Evolutionary conservation across 2,888 invertebrate genomes (phyloP).

Genomic region (Phalera bucephala): DNA sequence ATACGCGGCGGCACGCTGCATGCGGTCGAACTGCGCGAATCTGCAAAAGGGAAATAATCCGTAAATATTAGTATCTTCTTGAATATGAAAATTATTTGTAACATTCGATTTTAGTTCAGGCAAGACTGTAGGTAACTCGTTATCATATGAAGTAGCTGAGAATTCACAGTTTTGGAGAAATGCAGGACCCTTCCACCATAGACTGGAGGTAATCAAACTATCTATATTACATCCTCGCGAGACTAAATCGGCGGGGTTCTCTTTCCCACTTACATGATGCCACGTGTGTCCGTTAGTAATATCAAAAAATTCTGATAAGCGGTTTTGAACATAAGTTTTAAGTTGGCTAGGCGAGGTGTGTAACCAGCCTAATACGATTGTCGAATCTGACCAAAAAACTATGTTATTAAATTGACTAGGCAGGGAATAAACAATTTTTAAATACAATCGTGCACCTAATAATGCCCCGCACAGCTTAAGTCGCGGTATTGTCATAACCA

Average conservation of each 20-base stretch:
- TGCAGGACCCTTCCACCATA: no score
- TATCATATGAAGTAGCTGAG: slow-evolving; percentile 5
- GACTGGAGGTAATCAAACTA: slow-evolving; percentile 4
- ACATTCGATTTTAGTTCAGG: background rate
- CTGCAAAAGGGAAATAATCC: background rate
- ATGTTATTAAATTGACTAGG: background rate
- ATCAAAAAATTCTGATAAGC: slow-evolving; percentile 21
- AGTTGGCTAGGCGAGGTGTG: slow-evolving; percentile 13
- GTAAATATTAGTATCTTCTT: background rate
- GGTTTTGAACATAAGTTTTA: slow-evolving; percentile 27
- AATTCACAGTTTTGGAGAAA: slow-evolving; percentile 19
- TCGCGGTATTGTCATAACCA: background rate
- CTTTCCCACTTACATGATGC: no score
- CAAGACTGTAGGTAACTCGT: no score
- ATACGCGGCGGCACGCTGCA: no score
- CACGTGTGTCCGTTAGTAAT: slow-evolving; percentile 14
- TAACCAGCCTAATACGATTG: slow-evolving; percentile 24
- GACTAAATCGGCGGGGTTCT: no score
- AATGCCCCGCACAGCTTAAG: no score
- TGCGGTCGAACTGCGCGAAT: no score
- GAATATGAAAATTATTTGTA: no score
- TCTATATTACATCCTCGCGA: slow-evolving; percentile 9
- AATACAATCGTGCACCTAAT: no score
- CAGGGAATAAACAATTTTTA: slow-evolving; percentile 1
- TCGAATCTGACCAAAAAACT: slow-evolving; percentile 29